Evolutionary conservation across 2,888 invertebrate genomes (phyloP).

Genomic region (Troilus luridus): DNA sequence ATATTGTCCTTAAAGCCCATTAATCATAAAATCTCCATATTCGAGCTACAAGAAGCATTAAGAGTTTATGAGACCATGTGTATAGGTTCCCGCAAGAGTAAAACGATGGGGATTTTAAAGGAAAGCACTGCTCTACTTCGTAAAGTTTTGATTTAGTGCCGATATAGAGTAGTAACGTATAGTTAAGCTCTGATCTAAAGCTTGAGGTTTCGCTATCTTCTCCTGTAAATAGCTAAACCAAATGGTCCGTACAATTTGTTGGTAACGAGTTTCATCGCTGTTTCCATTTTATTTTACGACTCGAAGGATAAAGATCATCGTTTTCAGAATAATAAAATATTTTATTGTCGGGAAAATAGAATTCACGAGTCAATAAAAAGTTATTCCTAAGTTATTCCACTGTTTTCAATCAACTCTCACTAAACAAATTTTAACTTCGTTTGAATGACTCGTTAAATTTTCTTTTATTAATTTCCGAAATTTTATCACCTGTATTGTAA

Average conservation of each 20-base stretch:
- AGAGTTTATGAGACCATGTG: background rate
- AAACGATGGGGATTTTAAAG: slow-evolving; percentile 22
- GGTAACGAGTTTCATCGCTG: background rate
- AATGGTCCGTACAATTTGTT: slow-evolving; percentile 5
- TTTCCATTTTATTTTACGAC: background rate
- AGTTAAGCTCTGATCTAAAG: slow-evolving; percentile 8
- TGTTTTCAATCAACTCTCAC: too few relatives aligned
- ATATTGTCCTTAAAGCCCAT: background rate
- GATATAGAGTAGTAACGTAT: background rate
- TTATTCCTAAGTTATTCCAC: too few relatives aligned
- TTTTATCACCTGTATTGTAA: too few relatives aligned
- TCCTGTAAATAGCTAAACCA: background rate
- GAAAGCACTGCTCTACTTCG: slow-evolving; percentile 29
- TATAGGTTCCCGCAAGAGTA: background rate
- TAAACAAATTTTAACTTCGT: too few relatives aligned
- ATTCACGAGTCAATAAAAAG: too few relatives aligned
- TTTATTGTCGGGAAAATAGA: background rate
- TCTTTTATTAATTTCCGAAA: too few relatives aligned
- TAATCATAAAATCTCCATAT: background rate
- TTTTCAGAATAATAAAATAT: background rate
- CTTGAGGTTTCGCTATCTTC: background rate
- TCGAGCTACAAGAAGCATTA: background rate
- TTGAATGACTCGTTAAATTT: too few relatives aligned
- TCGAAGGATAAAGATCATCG: background rate
- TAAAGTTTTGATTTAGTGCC: slow-evolving; percentile 25